Evolutionary conservation across 2,113 vertebrate genomes (phyloP), one percentile per base, ranked within the genome.

Genomic region (Dunckerocampus dactyliophorus): DNA sequence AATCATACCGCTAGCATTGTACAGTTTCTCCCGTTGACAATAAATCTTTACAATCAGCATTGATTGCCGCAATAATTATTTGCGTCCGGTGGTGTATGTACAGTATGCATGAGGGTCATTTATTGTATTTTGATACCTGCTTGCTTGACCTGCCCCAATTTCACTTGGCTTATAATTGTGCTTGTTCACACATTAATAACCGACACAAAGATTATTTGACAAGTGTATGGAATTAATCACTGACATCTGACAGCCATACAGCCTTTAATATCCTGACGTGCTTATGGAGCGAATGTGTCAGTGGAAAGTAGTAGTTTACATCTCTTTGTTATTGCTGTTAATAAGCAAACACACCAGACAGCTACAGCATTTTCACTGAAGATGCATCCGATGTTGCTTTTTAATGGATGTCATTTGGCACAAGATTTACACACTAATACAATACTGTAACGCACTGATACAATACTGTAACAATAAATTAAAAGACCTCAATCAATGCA

Each of bases 191-290:
- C 73, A 39, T 63, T 48, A 65, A 67, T 63, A n/a, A 52, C 39
- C 61, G 71, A 63, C 65, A 62, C 47, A 19, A 56, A 62, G 59
- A 57, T 71, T 12, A 63, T 72, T 55, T 59, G 53, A 71, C n/a
- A 52, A 47, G 52, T 12, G 62, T 60, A 47, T 61, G 57, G 65
- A 61, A 63, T 67, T 74, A 67, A 82, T 83, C 76, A 67, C 24
- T 31, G 45, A 24, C 42, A 39, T 71, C 17, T 79, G 81, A 82
- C 74, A 63, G 65, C 28, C 49, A 75, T 65, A 79, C 58, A 74
- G 48, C 55, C 51, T 79, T 69, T 69, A 84, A 85, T 81, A 75
- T 79, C 76, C 79, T 79, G 79, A 47, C 31, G 34, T 24, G 8
- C 24, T 31, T 21, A 14, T 34, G 15, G 42, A 17, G 48, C 21